Evolutionary conservation across 2,113 vertebrate species (phyloP).

Genomic region (Paratilapia polleni): DNA sequence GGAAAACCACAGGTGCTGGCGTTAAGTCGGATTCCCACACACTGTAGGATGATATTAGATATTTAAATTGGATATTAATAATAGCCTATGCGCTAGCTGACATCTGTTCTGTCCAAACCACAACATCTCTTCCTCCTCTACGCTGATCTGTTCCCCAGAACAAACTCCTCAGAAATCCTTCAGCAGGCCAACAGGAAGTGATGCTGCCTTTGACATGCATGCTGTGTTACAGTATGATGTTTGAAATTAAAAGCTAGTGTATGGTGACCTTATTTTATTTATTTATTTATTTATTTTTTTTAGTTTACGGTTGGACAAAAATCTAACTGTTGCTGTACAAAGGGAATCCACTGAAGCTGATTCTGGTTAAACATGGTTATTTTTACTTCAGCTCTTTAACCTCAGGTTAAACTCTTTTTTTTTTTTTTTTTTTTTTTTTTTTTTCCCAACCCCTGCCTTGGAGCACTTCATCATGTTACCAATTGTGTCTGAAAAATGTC

Average conservation of each 20-base stretch:
- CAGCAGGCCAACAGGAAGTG: constrained; percentile 14
- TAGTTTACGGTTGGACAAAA: background rate
- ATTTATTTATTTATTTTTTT: too few species aligned
- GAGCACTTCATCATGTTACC: background rate
- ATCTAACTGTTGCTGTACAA: background rate
- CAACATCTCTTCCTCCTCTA: constrained; percentile 29
- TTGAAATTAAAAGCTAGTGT: background rate
- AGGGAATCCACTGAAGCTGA: background rate
- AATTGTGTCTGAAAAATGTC: constrained; percentile 1
- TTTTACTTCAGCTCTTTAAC: background rate
- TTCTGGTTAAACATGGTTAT: background rate
- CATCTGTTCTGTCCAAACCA: constrained; percentile 45
- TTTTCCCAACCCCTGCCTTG: background rate
- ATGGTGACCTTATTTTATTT: background rate
- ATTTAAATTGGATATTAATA: constrained; percentile 60
- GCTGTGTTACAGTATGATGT: background rate
- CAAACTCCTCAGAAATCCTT: constrained; percentile 9
- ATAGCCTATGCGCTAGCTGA: constrained; percentile 26
- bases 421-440: background rate
- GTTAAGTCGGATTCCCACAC: constrained; percentile 34
- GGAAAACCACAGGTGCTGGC: constrained; percentile 24
- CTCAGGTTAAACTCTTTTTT: too few species aligned
- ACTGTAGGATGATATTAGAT: constrained; percentile 34
- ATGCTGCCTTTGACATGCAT: background rate
- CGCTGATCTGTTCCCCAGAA: constrained; percentile 32